Base-by-base conservation (phyloP, 30 jellyfish, hydroid and myxozoan genomes). In the Cassiopea andromeda region DNA sequence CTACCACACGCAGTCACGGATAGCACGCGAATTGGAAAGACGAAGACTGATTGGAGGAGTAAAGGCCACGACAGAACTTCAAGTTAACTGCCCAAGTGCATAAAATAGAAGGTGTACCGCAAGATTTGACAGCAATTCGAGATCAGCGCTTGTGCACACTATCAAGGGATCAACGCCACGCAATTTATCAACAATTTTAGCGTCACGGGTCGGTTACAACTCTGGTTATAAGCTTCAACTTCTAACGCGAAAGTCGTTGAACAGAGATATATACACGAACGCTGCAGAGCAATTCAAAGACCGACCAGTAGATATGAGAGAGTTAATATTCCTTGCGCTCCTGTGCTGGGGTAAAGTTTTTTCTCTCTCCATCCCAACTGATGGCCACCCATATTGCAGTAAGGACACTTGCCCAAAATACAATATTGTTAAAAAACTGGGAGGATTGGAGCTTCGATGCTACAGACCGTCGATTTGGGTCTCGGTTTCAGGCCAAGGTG, bases 401-500 rank as follows among this genome's bases (percentile, higher is more conserved):
- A 59, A 66, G 45, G 82, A 70, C 47, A 73, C 74, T 14, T 89
- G 97, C 74, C 97, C 97, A 1, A 60, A 17, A 8, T 89, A 80
- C 69, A 75, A 18, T 16, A 84, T 89, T 18, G 78, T 89, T 17
- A 45, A 77, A 13, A 59, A 84, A 12, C 58, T 16, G 44, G 78
- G 68, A 0, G 58, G 81, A 1, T 47, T 89, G 84, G 97, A 89
- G 59, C 69, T 89, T 48, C 82, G 97, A 69, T 89, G 97, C 83
- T 89, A 81, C 76, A 46, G 13, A 78, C 87, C 83, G 10, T 89
- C 97, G 9, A 74, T 89, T 12, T 89, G 97, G 97, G 89, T 81
- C 17, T 89, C 97, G 8, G 64, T 89, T 50, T 82, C 90, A 44
- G 97, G 96, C 45, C 82, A 67, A 70, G 96, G 96, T 88, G 75